Evolutionary conservation across 2,113 vertebrate genomes (phyloP).

Genomic region (Peucedramus taeniatus): DNA sequence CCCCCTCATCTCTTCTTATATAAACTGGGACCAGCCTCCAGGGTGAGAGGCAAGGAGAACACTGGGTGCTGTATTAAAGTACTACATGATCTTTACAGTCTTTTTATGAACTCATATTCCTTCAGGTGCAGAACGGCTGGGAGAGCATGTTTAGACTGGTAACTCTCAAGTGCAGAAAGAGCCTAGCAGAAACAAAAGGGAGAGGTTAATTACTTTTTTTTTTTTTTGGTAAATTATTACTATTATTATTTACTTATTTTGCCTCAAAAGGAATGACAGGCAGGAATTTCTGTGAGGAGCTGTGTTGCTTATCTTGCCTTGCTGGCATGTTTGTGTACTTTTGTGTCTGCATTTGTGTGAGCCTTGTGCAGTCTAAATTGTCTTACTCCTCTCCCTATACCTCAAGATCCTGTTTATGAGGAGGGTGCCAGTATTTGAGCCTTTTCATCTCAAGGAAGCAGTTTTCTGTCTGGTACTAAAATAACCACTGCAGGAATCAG

Average conservation of each 20-base stretch:
- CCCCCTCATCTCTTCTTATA: neutral
- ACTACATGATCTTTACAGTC: neutral
- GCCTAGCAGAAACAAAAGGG: neutral
- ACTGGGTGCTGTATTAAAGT: neutral
- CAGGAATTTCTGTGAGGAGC: neutral
- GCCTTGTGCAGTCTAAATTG: slow-evolving; percentile 19
- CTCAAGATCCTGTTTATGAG: slow-evolving; percentile 66
- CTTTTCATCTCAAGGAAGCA: slow-evolving; percentile 74
- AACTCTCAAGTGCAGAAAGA: neutral
- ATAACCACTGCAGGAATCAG: slow-evolving; percentile 59
- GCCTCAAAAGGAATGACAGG: neutral
- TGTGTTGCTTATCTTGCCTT: neutral
- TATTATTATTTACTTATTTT: neutral
- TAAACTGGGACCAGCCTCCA: neutral
- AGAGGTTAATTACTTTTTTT: neutral
- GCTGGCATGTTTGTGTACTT: neutral
- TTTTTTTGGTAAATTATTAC: neutral
- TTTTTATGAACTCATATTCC: neutral
- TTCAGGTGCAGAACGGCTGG: neutral
- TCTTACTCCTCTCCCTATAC: slow-evolving; percentile 29
- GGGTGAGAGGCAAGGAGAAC: neutral
- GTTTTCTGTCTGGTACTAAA: slow-evolving; percentile 62
- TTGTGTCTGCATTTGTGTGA: slow-evolving; percentile 19
- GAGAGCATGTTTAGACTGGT: slow-evolving; percentile 10
- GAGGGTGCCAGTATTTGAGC: neutral